phyloP scores from a whole-genome alignment of 2,797 vertebrate genomes.

The Thripadectes ignobilis region DNA sequence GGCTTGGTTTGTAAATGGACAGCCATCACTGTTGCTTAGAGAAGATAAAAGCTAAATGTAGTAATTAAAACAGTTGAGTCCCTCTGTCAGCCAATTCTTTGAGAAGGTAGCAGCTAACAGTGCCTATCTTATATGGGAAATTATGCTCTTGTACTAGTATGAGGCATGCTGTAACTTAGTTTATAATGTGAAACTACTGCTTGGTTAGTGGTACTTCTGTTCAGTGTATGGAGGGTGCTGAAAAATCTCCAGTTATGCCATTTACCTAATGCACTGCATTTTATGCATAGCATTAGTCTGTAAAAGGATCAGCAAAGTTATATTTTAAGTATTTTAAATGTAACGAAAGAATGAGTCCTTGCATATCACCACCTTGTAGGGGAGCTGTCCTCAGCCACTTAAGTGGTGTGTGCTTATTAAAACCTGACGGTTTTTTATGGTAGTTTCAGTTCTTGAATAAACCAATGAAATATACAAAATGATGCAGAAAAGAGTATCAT shows the following conservation, averaged over 20 bases:
- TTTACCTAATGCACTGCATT: neutral
- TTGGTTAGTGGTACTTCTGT: neutral
- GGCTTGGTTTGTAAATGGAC: neutral
- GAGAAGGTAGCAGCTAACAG: neutral
- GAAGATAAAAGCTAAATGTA: neutral
- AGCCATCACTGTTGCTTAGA: neutral
- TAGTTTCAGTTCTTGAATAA: neutral
- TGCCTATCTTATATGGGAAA: neutral
- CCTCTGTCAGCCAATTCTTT: neutral
- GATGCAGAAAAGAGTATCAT: neutral
- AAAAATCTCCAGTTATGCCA: neutral
- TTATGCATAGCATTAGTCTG: neutral
- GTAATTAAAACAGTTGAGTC: neutral
- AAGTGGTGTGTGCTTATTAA: neutral
- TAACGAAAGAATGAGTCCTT: neutral
- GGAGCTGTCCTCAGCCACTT: neutral
- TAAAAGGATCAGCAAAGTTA: neutral
- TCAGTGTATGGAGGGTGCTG: neutral
- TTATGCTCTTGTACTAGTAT: neutral
- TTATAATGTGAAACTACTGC: neutral
- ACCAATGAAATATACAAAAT: neutral
- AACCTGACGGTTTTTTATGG: neutral
- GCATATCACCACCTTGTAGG: neutral
- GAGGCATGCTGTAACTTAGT: neutral
- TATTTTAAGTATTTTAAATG: neutral